Evolutionary conservation across 1,140 invertebrate genomes (phyloP).

Genomic region (Musca domestica): DNA sequence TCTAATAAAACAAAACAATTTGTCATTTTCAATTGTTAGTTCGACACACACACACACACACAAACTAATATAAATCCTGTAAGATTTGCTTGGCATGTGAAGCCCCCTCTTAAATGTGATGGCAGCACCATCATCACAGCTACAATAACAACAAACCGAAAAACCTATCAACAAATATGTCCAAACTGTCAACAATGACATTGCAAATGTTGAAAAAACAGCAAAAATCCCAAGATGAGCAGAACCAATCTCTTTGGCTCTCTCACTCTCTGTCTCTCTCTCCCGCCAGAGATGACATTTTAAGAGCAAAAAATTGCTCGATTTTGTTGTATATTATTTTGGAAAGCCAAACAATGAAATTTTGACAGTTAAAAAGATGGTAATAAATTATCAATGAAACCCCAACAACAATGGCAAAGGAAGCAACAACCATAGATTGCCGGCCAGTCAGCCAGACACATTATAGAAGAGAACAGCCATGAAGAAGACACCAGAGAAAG

Average conservation of each 20-base stretch:
- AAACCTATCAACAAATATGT: constrained; percentile 24
- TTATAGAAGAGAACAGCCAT: not conserved
- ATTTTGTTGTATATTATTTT: not conserved
- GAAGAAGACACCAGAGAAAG: not conserved
- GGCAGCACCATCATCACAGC: not conserved
- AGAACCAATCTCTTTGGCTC: not conserved
- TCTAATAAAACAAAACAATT: not conserved
- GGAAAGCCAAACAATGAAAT: constrained; percentile 5
- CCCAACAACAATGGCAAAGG: not conserved
- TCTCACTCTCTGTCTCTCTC: not conserved
- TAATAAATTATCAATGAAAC: constrained; percentile 23
- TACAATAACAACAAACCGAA: not conserved
- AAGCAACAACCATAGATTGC: not conserved
- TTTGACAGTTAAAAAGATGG: constrained; percentile 22
- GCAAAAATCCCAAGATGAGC: too few relatives aligned
- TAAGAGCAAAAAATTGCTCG: not conserved
- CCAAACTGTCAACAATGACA: constrained; percentile 23
- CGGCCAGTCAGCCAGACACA: constrained; percentile 1
- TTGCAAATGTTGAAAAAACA: constrained; percentile 8
- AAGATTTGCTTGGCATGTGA: too few relatives aligned
- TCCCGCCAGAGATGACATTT: not conserved
- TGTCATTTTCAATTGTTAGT: not conserved
- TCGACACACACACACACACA: not conserved
- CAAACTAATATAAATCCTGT: too few relatives aligned
- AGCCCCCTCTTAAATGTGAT: too few relatives aligned